These are phyloP conservation scores for Pavo muticus DNA, from an alignment of 2,113 vertebrate genomes.

Conservation along the genomic window DNA sequence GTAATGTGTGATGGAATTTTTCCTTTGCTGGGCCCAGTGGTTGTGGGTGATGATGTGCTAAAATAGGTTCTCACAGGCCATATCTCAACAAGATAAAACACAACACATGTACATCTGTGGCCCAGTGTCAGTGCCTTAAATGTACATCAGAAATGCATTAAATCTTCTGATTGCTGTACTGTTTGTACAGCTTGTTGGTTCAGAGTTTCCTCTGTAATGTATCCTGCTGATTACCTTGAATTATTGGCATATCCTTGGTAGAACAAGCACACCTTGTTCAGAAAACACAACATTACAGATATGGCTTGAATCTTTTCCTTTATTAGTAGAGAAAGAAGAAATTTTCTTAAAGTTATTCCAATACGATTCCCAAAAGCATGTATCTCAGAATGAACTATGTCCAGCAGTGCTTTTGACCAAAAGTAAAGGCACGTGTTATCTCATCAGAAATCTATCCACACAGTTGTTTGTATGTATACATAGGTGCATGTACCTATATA, in stretches of 20 bases:
- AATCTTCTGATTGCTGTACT: conserved; percentile 94
- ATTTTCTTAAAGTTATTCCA: conserved; percentile 27
- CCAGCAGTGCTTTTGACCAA: background rate
- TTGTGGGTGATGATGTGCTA: conserved; percentile 87
- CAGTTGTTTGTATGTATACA: background rate
- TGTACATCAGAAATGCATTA: conserved; percentile 99
- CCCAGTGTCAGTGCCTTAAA: conserved; percentile 95
- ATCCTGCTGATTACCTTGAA: conserved; percentile 90
- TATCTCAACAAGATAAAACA: conserved; percentile 97
- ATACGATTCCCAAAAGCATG: background rate
- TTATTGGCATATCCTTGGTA: conserved; percentile 83
- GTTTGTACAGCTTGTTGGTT: conserved; percentile 90
- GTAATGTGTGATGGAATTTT: conserved; percentile 97
- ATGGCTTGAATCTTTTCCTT: conserved; percentile 62
- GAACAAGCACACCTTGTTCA: conserved; percentile 81
- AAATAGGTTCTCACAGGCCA: conserved; percentile 96
- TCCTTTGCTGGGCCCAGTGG: conserved; percentile 82
- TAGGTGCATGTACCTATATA: background rate
- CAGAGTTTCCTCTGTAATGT: conserved; percentile 87
- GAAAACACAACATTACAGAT: conserved; percentile 76
- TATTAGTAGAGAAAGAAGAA: conserved; percentile 57
- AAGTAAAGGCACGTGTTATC: background rate
- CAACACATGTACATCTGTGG: conserved; percentile 99
- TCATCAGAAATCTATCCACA: background rate
- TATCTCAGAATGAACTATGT: background rate